phyloP scores from a whole-genome alignment of 53 echinoderm and acorn worm genomes.

The Actinopyga echinites region DNA sequence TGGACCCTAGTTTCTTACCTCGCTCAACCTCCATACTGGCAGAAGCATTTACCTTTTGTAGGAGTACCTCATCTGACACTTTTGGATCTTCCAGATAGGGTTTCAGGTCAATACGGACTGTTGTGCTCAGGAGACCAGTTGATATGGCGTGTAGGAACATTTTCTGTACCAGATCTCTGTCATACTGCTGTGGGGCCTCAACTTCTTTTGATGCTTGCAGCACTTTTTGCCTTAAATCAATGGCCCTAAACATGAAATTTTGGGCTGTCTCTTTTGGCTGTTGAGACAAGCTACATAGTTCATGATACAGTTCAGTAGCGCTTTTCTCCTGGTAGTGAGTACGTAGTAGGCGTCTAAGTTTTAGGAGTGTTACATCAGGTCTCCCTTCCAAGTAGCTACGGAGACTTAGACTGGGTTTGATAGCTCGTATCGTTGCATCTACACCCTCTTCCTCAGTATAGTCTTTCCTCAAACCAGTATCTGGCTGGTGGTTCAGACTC shows the following conservation, averaged over 20 bases:
- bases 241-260: slow-evolving; percentile 35
- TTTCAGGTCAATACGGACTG: slow-evolving; percentile 1
- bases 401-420: slow-evolving; percentile 1
- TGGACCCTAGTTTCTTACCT: neutral
- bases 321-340: slow-evolving; percentile 53
- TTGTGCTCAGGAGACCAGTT: slow-evolving; percentile 20
- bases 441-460: slow-evolving; percentile 10
- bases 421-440: slow-evolving; percentile 10
- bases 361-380: slow-evolving; percentile 21
- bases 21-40: neutral
- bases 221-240: slow-evolving; percentile 31
- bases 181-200: neutral
- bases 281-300: slow-evolving; percentile 9
- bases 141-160: slow-evolving; percentile 32
- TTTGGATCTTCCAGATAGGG: neutral
- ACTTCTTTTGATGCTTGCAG: neutral
- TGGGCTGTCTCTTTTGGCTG: slow-evolving; percentile 28
- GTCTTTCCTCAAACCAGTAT: slow-evolving; percentile 1
- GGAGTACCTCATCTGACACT: slow-evolving; percentile 4
- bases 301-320: slow-evolving; percentile 47
- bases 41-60: slow-evolving; percentile 8
- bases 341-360: slow-evolving; percentile 29
- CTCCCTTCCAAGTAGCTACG: slow-evolving; percentile 48
- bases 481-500: slow-evolving; percentile 18
- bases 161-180: slow-evolving; percentile 15